Percentiles rank a stretch among this genome's conserved stretches.
Evolutionary conservation across 1,140 invertebrate genomes (phyloP).

Genomic region (Zaprionus capensis): DNA sequence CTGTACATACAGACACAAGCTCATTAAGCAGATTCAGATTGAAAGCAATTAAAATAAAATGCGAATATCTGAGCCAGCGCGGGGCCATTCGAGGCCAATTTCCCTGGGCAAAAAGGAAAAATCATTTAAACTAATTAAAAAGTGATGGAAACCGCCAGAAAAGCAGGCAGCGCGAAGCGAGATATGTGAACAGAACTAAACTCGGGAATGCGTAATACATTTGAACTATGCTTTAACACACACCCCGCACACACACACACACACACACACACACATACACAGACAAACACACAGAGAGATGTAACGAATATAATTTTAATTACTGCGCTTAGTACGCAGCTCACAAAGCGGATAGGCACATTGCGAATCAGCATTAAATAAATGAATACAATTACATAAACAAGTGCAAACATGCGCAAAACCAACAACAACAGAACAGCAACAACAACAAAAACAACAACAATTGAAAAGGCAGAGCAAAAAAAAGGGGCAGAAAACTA

Average conservation of each 20-base stretch:
- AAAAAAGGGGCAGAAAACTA: constrained; percentile 9
- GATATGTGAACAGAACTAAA: constrained; percentile 52
- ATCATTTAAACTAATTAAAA: constrained; percentile 80
- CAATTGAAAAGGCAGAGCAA: constrained; percentile 16
- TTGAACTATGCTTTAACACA: constrained; percentile 65
- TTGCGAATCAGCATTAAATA: constrained; percentile 30
- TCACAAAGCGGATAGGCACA: constrained; percentile 31
- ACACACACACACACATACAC: neutral
- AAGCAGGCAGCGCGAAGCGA: constrained; percentile 41
- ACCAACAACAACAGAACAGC: constrained; percentile 1
- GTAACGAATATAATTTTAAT: constrained; percentile 78
- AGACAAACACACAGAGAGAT: neutral
- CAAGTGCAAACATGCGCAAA: constrained; percentile 25
- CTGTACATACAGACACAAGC: constrained; percentile 1
- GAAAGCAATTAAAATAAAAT: constrained; percentile 19
- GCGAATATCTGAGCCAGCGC: constrained; percentile 28
- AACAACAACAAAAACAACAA: neutral
- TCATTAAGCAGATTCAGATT: constrained; percentile 4
- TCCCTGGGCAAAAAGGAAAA: constrained; percentile 49
- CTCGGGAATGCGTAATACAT: constrained; percentile 46
- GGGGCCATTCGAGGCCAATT: constrained; percentile 45
- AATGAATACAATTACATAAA: constrained; percentile 44
- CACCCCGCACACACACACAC: neutral
- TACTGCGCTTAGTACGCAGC: constrained; percentile 57
- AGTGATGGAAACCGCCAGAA: constrained; percentile 63